These are phyloP conservation scores for Chrysina gloriosa DNA, from an alignment of 2,888 invertebrate genomes.

Conservation along the genomic window DNA sequence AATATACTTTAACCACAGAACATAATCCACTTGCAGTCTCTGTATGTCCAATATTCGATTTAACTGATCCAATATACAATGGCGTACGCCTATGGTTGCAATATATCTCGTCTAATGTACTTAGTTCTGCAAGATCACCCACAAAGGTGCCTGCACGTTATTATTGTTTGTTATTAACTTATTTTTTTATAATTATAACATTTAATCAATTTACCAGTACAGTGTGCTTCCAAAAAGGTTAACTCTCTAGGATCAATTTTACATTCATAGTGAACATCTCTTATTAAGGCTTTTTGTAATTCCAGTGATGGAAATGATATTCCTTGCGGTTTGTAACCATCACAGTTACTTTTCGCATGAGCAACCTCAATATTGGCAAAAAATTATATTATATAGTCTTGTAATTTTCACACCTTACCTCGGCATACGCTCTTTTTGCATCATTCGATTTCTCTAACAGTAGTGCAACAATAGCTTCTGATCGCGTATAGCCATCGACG, in stretches of 20 bases:
- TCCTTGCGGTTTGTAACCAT: conserved; percentile 62
- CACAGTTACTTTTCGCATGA: conserved; percentile 54
- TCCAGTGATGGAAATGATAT: conserved; percentile 63
- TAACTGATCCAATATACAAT: conserved; percentile 88
- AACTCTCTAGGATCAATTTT: conserved; percentile 76
- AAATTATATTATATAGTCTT: neutral
- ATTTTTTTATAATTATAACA: neutral
- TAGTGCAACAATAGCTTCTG: conserved; percentile 79
- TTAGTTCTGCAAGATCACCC: conserved; percentile 93
- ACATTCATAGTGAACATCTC: conserved; percentile 77
- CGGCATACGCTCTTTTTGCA: conserved; percentile 67
- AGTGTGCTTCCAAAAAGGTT: conserved; percentile 84
- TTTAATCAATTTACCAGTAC: conserved; percentile 1
- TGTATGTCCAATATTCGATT: conserved; percentile 94
- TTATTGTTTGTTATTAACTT: conserved; percentile 71
- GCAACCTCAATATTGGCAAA: neutral
- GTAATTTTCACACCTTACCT: conserved; percentile 54
- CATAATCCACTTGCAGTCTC: conserved; percentile 89
- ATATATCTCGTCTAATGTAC: conserved; percentile 84
- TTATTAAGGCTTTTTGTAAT: conserved; percentile 71
- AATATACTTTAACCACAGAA: conserved; percentile 78
- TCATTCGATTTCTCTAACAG: conserved; percentile 76
- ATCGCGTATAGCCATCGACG: conserved; percentile 85
- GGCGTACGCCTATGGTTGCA: conserved; percentile 79
- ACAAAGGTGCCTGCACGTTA: no score